phyloP scores from a whole-genome alignment of 2,888 invertebrate species.

The Helobdella robusta region DNA sequence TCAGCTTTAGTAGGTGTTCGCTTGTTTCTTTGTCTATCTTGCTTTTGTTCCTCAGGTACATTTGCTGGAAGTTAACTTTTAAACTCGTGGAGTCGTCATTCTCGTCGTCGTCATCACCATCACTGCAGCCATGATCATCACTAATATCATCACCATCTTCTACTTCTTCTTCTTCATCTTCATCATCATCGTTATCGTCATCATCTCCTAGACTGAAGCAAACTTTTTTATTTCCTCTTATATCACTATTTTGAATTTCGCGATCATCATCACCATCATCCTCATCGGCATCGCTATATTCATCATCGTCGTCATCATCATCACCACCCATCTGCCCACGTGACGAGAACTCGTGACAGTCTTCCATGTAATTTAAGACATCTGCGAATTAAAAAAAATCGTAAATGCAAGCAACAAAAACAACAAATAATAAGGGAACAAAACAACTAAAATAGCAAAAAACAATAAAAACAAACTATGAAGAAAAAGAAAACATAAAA shows the following conservation, averaged over 20 bases:
- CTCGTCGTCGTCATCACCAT: conserved; percentile 8
- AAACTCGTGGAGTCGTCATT: not conserved
- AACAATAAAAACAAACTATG: no score
- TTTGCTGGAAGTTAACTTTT: not conserved
- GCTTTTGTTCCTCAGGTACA: not conserved
- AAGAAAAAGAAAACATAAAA: no score
- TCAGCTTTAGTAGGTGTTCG: not conserved
- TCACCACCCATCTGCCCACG: conserved; percentile 7
- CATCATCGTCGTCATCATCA: conserved; percentile 10
- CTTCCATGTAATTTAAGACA: conserved; percentile 10
- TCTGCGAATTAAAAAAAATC: no score
- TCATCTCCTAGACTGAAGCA: not conserved
- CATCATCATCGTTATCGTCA: not conserved
- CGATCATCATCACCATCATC: not conserved
- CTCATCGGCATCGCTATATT: not conserved
- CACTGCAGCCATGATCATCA: not conserved
- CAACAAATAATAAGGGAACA: no score
- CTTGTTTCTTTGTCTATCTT: not conserved
- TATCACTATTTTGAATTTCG: not conserved
- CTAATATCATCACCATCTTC: conserved; percentile 3
- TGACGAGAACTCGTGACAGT: not conserved
- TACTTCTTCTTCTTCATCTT: conserved; percentile 9
- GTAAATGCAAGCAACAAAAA: no score
- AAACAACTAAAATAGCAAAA: no score
- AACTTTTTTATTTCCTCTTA: not conserved